phyloP scores from a whole-genome alignment of 2,888 invertebrate genomes.

The Stenodema calcarata region DNA sequence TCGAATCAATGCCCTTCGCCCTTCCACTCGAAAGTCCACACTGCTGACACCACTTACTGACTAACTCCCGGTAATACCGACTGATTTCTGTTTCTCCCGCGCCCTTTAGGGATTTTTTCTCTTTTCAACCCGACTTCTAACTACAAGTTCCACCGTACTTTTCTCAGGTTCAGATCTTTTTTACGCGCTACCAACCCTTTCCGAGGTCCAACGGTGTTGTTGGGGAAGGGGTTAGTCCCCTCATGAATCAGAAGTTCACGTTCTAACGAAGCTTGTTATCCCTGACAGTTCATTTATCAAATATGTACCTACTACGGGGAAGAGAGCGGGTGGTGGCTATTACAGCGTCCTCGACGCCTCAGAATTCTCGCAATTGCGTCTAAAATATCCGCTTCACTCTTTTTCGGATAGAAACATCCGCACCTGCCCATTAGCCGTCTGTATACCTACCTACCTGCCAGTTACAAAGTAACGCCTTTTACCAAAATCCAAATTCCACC shows the following conservation, averaged over 20 bases:
- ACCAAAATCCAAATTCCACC: no score
- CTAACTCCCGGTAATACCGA: not conserved
- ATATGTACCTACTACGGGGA: not conserved
- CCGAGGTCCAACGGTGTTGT: not conserved
- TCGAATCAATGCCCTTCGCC: not conserved
- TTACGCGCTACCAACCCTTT: not conserved
- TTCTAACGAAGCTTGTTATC: constrained; percentile 44
- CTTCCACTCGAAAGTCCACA: not conserved
- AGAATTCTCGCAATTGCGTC: not conserved
- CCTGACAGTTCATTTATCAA: constrained; percentile 45
- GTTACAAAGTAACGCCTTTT: no score
- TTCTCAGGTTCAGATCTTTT: not conserved
- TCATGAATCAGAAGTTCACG: constrained; percentile 33
- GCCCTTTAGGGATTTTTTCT: not conserved
- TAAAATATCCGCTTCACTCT: not conserved
- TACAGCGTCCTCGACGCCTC: not conserved
- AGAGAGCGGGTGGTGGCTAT: not conserved
- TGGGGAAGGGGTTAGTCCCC: not conserved
- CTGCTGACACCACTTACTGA: not conserved
- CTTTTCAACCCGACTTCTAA: not conserved
- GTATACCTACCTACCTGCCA: not conserved
- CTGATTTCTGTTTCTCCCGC: not conserved
- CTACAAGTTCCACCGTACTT: not conserved
- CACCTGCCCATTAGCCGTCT: not conserved
- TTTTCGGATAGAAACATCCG: not conserved